Evolutionary conservation across 2,888 invertebrate species (phyloP).

Genomic region (Drosophila diplacantha): DNA sequence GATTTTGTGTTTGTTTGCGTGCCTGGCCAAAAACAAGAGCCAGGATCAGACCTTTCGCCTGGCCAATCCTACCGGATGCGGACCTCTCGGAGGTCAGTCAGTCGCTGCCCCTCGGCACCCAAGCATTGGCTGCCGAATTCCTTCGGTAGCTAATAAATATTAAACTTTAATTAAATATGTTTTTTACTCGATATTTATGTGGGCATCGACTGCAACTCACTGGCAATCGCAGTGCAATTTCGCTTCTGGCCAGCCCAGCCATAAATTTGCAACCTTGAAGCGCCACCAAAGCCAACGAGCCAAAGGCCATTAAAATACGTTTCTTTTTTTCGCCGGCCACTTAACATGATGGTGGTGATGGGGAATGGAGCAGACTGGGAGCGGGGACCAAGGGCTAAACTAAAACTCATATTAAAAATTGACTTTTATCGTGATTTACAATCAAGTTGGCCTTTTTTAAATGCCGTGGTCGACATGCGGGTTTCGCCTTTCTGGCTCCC

Average conservation of each 20-base stretch:
- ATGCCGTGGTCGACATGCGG: constrained; percentile 73
- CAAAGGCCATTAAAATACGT: constrained; percentile 70
- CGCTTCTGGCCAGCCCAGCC: constrained; percentile 63
- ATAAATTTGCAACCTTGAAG: constrained; percentile 72
- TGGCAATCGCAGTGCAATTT: constrained; percentile 61
- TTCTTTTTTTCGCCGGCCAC: constrained; percentile 42
- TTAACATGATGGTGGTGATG: constrained; percentile 40
- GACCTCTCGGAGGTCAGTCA: constrained; percentile 5
- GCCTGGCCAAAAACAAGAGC: constrained; percentile 15
- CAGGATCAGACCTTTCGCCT: constrained; percentile 17
- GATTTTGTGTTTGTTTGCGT: constrained; percentile 56
- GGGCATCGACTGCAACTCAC: constrained; percentile 39
- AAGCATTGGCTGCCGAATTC: constrained; percentile 60
- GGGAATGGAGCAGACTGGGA: too few relatives aligned
- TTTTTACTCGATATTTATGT: constrained; percentile 62
- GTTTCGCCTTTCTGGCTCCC: constrained; percentile 36
- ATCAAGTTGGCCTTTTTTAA: constrained; percentile 71
- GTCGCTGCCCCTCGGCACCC: constrained; percentile 24
- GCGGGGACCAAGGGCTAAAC: constrained; percentile 47
- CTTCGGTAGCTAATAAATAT: constrained; percentile 72
- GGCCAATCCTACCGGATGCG: constrained; percentile 14
- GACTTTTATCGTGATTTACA: constrained; percentile 75
- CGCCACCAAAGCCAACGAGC: constrained; percentile 54
- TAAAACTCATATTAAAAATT: constrained; percentile 73
- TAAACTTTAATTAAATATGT: constrained; percentile 73